These are phyloP conservation scores for Cinclus cinclus DNA, from an alignment of 2,113 vertebrate species.

Conservation along the genomic window DNA sequence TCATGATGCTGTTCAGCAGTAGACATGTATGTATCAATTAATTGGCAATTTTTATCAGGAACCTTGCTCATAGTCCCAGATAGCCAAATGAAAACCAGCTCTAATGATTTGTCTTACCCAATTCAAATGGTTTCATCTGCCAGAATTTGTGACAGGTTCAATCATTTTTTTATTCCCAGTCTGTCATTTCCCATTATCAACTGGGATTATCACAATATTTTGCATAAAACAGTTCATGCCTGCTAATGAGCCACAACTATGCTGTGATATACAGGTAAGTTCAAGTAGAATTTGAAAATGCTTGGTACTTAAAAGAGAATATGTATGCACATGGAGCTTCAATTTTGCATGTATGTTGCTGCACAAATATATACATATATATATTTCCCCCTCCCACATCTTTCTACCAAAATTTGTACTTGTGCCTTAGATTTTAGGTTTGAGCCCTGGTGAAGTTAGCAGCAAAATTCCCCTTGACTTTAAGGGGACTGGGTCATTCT, in stretches of 20 bases:
- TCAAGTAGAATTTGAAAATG: not conserved
- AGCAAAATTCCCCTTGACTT: not conserved
- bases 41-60: not conserved
- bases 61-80: not conserved
- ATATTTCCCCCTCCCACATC: accelerated
- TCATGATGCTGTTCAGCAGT: not conserved
- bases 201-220: not conserved
- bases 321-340: accelerated
- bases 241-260: not conserved
- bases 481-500: not conserved
- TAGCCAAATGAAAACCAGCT: not conserved
- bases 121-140: not conserved
- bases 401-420: not conserved
- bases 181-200: not conserved
- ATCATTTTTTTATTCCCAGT: not conserved
- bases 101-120: not conserved
- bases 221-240: not conserved
- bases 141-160: not conserved
- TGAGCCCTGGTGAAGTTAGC: not conserved
- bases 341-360: not conserved
- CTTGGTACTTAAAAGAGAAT: not conserved
- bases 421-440: not conserved
- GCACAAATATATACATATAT: not conserved
- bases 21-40: not conserved
- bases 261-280: not conserved